A percentile compares a stretch with the other conserved stretches of the same genome.
phyloP scores from a whole-genome alignment of 2,797 vertebrate species.

The Oreortyx pictus region DNA sequence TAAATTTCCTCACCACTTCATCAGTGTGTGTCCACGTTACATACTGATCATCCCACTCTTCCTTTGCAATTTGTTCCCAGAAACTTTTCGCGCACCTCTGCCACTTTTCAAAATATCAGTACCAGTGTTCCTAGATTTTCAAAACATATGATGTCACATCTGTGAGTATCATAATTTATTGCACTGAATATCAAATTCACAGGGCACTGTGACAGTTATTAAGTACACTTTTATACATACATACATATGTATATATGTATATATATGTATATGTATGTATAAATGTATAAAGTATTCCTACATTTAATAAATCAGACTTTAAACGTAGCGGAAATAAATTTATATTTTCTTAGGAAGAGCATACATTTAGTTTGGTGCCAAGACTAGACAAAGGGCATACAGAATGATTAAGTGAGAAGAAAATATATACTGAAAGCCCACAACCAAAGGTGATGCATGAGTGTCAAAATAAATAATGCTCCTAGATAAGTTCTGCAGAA shows the following conservation, averaged over 20 bases:
- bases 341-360: constrained; percentile 34
- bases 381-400: not conserved
- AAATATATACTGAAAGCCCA: not conserved
- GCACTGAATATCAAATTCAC: constrained; percentile 9
- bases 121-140: not conserved
- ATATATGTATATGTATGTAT: no score
- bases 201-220: not conserved
- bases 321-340: constrained; percentile 18
- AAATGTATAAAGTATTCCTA: not conserved
- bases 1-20: not conserved
- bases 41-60: not conserved
- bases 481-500: not conserved
- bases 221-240: not conserved
- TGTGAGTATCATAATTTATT: not conserved
- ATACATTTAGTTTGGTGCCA: constrained; percentile 20
- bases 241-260: no score
- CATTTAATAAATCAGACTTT: constrained; percentile 40
- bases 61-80: not conserved
- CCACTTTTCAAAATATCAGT: not conserved
- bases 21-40: not conserved
- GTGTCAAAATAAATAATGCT: not conserved
- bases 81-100: not conserved
- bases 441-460: not conserved
- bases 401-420: not conserved
- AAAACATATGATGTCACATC: not conserved